phyloP scores from a whole-genome alignment of 2,113 vertebrate species.

The Perccottus glenii region DNA sequence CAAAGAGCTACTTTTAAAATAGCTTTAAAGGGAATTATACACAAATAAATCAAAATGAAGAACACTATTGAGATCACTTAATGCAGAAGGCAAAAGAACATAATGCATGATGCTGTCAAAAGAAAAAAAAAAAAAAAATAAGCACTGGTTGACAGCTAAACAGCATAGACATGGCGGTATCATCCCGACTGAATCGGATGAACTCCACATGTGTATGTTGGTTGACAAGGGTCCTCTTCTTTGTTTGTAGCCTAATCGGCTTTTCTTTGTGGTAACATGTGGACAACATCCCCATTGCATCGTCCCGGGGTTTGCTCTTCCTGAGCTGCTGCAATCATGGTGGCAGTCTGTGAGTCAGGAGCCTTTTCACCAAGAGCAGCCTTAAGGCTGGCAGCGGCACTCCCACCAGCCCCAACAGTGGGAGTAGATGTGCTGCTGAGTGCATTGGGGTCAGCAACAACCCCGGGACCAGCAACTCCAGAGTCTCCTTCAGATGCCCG shows the following conservation, averaged over 20 bases:
- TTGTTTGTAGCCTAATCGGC: conserved; percentile 70
- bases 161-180: conserved; percentile 59
- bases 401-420: conserved; percentile 29
- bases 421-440: conserved; percentile 59
- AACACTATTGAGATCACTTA: conserved; percentile 57
- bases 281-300: conserved; percentile 82
- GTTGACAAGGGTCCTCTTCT: conserved; percentile 34
- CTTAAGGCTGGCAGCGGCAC: conserved; percentile 54
- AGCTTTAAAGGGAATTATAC: conserved; percentile 64
- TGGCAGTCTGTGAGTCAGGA: conserved; percentile 66
- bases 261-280: conserved; percentile 71
- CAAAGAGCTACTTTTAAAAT: conserved; percentile 56
- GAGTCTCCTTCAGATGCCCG: conserved; percentile 86
- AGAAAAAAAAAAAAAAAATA: conserved; percentile 23
- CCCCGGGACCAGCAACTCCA: conserved; percentile 66
- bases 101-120: conserved; percentile 46
- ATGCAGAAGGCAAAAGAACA: conserved; percentile 56
- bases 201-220: conserved; percentile 57
- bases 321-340: conserved; percentile 52
- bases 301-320: conserved; percentile 69
- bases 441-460: conserved; percentile 54
- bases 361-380: conserved; percentile 59
- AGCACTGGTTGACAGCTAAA: conserved; percentile 33
- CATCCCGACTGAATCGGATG: conserved; percentile 68
- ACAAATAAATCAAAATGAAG: conserved; percentile 49